Percentiles rank a stretch among this genome's conserved stretches.
Conservation (phyloP, 2,888 invertebrate species). For the Drosophila gaucha region DNA sequence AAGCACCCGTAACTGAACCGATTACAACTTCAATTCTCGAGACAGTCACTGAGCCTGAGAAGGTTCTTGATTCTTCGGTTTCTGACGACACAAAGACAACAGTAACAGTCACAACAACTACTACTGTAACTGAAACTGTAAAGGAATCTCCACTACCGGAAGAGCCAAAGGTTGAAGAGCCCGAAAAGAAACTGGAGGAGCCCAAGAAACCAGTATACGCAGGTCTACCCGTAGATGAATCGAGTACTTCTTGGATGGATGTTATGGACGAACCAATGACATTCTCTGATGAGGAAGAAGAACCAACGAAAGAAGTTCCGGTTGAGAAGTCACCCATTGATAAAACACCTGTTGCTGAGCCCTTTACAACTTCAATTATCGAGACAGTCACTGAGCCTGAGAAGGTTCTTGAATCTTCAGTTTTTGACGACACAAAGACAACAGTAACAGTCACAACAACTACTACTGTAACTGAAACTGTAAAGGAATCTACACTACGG, state of each 20-base stretch:
- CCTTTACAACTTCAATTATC: not conserved
- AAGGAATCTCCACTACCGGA: not conserved
- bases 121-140: constrained; percentile 6
- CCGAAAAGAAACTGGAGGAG: not conserved
- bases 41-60: constrained; percentile 18
- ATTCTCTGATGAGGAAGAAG: constrained; percentile 79
- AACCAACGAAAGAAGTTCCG: not conserved
- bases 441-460: constrained; percentile 1
- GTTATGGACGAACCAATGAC: constrained; percentile 81
- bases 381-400: not conserved
- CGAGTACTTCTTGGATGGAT: constrained; percentile 79
- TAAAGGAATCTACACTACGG: not conserved
- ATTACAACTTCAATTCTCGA: not conserved
- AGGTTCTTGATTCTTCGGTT: constrained; percentile 34
- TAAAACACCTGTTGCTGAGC: constrained; percentile 7
- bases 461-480: not conserved
- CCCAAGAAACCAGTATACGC: constrained; percentile 4
- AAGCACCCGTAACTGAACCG: not conserved
- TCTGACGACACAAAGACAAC: constrained; percentile 8
- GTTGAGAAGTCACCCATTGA: not conserved
- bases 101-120: constrained; percentile 20
- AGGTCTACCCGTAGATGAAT: constrained; percentile 68
- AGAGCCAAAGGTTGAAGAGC: not conserved
- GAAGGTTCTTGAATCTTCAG: not conserved
- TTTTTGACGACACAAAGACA: not conserved